Conservation (phyloP, 1,140 invertebrate genomes). For the Bilobella aurantiaca region DNA sequence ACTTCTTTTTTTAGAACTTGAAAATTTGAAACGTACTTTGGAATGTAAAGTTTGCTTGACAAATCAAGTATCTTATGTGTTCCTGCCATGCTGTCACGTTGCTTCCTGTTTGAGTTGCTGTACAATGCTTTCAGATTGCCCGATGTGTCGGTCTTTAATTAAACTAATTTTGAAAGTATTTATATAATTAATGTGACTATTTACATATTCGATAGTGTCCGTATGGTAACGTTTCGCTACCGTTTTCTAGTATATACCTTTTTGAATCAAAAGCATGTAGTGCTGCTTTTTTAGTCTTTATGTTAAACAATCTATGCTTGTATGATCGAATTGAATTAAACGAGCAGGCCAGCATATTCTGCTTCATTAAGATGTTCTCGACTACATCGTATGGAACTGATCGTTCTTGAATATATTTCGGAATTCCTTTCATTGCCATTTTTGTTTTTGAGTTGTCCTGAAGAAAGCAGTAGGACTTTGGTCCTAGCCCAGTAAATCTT, state of each 20-base stretch:
- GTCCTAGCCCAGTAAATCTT: slow-evolving; percentile 40
- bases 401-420: background rate
- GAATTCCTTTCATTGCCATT: slow-evolving; percentile 12
- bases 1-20: background rate
- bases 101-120: background rate
- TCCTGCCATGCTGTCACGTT: background rate
- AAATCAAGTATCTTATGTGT: background rate
- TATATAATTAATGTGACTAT: background rate
- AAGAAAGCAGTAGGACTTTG: slow-evolving; percentile 41
- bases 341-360: background rate
- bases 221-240: slow-evolving; percentile 15
- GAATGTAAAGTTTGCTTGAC: background rate
- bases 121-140: background rate
- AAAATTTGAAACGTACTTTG: background rate
- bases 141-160: background rate
- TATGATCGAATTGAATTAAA: slow-evolving; percentile 13
- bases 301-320: slow-evolving; percentile 11
- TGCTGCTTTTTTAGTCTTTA: background rate
- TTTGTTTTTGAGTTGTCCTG: background rate
- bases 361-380: background rate
- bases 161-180: background rate
- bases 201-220: slow-evolving; percentile 11
- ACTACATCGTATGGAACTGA: background rate
- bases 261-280: slow-evolving; percentile 20
- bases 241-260: slow-evolving; percentile 17